A percentile compares a stretch with the other conserved stretches of the same genome.
phyloP scores from a whole-genome alignment of 2,113 vertebrate species.

The Coptodon bakossiorum region DNA sequence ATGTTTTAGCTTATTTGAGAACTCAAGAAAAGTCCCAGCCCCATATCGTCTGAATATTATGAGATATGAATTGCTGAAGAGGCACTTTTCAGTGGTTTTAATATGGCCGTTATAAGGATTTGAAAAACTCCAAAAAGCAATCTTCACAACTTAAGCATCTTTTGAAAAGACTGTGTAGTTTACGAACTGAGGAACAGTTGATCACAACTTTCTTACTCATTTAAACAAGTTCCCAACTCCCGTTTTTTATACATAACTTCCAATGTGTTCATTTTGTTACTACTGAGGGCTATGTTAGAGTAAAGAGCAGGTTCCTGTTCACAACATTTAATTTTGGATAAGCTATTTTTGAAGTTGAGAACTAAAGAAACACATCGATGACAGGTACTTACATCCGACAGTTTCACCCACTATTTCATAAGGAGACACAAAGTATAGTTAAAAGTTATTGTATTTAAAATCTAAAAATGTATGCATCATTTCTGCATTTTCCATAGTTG shows the following conservation, averaged over 20 bases:
- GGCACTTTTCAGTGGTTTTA: not conserved
- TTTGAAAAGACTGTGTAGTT: not conserved
- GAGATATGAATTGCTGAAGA: not conserved
- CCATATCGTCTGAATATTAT: not conserved
- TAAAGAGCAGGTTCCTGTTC: not conserved
- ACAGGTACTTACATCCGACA: accelerated
- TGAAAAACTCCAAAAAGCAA: not conserved
- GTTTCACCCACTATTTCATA: not conserved
- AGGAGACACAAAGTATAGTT: not conserved
- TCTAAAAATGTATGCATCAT: not conserved
- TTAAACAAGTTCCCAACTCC: not conserved
- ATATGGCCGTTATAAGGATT: not conserved
- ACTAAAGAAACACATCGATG: not conserved
- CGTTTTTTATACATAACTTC: not conserved
- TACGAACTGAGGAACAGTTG: not conserved
- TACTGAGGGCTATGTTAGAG: not conserved
- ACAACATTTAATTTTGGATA: not conserved
- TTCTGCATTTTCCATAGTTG: not conserved
- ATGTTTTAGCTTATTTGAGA: not conserved
- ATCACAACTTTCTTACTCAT: not conserved
- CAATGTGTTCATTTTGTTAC: not conserved
- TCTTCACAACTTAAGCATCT: not conserved
- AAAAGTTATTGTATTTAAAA: not conserved
- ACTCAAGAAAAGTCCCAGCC: not conserved
- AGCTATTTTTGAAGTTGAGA: not conserved